phyloP scores from a whole-genome alignment of 2,797 vertebrate species.

The Periophthalmus magnuspinnatus region DNA sequence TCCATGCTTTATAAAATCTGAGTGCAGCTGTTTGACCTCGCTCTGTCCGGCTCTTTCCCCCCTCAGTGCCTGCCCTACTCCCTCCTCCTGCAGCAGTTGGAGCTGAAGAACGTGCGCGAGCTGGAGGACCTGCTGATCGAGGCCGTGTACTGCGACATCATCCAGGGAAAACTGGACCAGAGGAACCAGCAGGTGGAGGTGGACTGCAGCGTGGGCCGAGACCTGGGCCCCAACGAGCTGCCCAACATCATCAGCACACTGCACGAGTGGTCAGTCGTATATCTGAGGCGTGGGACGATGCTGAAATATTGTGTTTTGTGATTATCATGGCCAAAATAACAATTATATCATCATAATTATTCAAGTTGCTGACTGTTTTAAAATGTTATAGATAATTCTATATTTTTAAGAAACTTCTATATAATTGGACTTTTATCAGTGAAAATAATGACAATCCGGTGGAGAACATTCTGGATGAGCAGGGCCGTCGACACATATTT shows the following conservation, averaged over 20 bases:
- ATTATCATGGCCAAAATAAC: too few species aligned
- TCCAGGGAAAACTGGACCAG: slow-evolving; percentile 98
- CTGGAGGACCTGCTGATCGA: slow-evolving; percentile 98
- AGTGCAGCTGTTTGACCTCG: not conserved
- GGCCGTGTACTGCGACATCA: slow-evolving; percentile 97
- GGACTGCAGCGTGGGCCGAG: slow-evolving; percentile 96
- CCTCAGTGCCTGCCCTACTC: slow-evolving; percentile 96
- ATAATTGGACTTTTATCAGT: too few species aligned
- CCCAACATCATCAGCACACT: slow-evolving; percentile 95
- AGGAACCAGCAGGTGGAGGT: slow-evolving; percentile 98
- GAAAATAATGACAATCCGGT: too few species aligned
- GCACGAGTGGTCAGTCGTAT: slow-evolving; percentile 89
- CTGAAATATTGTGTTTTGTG: too few species aligned
- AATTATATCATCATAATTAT: too few species aligned
- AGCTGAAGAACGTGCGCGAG: slow-evolving; percentile 97
- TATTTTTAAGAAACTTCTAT: too few species aligned
- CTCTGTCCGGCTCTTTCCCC: not conserved
- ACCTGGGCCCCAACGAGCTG: slow-evolving; percentile 96
- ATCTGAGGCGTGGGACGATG: too few species aligned
- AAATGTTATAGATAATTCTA: too few species aligned
- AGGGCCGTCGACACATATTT: too few species aligned
- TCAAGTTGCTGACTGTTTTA: too few species aligned
- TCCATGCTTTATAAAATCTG: not conserved
- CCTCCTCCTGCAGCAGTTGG: slow-evolving; percentile 94
- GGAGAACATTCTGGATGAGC: too few species aligned